These are phyloP conservation scores for Pristis pectinata DNA, from an alignment of 2,797 vertebrate genomes.

Conservation along the genomic window DNA sequence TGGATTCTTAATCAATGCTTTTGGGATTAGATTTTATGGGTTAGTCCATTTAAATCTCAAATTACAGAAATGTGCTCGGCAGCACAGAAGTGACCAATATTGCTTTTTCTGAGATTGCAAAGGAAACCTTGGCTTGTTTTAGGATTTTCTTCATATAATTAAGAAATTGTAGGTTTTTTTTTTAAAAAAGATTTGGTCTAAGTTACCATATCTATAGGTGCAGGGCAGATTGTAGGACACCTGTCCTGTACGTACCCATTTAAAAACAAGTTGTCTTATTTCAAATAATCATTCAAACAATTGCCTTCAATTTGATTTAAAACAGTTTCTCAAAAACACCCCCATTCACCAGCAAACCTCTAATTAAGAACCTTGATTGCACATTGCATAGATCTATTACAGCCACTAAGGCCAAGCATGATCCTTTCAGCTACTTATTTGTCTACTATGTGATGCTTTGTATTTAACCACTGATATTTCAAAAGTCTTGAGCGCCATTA, in stretches of 20 bases:
- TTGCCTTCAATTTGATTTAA: slow-evolving; percentile 17
- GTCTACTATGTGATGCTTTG: background rate
- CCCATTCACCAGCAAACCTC: background rate
- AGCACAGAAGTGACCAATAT: background rate
- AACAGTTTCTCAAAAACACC: background rate
- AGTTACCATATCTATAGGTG: background rate
- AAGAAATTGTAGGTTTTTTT: background rate
- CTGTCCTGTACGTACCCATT: background rate
- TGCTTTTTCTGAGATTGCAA: background rate
- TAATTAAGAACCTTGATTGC: background rate
- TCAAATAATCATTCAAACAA: background rate
- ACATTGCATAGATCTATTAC: background rate
- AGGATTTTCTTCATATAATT: background rate
- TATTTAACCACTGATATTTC: background rate
- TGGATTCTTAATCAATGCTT: background rate
- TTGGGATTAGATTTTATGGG: background rate
- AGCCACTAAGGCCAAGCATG: background rate
- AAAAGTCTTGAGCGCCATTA: background rate
- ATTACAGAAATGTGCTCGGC: background rate
- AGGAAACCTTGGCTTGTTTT: background rate
- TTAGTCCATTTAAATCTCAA: background rate
- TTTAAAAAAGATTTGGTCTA: background rate
- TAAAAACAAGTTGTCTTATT: background rate
- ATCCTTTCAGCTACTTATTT: background rate
- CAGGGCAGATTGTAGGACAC: background rate